A percentile compares a stretch with the other conserved stretches of the same genome.
Conservation (phyloP, 2,113 vertebrate species). For the Oncorhynchus mykiss region DNA sequence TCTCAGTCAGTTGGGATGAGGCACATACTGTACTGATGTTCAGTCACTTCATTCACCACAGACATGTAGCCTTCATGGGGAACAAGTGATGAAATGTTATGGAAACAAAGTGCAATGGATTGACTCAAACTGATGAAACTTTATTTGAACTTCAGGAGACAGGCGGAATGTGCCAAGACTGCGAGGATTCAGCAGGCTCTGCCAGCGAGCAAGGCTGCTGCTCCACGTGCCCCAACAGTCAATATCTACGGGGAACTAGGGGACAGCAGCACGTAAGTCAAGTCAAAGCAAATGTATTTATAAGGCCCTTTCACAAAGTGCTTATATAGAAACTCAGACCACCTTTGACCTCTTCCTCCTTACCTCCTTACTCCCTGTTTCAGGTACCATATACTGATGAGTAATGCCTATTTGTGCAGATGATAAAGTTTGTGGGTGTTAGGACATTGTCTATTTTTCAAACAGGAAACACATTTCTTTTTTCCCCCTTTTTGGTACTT, state of each 20-base stretch:
- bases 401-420: not conserved
- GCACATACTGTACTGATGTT: too few relatives aligned
- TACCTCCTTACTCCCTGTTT: not conserved
- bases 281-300: too few relatives aligned
- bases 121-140: conserved; percentile 12
- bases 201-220: conserved; percentile 79
- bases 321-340: too few relatives aligned
- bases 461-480: not conserved
- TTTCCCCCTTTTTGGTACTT: not conserved
- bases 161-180: conserved; percentile 96
- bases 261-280: conserved; percentile 91
- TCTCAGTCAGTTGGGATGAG: too few relatives aligned
- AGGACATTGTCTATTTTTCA: not conserved
- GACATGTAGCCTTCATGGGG: not conserved
- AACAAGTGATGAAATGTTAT: not conserved
- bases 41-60: too few relatives aligned
- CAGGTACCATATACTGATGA: not conserved
- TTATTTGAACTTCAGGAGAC: conserved; percentile 76
- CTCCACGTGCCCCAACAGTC: conserved; percentile 65
- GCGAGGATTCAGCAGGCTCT: conserved; percentile 92
- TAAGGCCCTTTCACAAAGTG: too few relatives aligned
- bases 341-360: conserved; percentile 27
- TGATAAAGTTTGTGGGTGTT: not conserved
- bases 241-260: conserved; percentile 96
- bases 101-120: not conserved